phyloP scores from a whole-genome alignment of 1,140 invertebrate genomes.

The Paracyclopina nana region DNA sequence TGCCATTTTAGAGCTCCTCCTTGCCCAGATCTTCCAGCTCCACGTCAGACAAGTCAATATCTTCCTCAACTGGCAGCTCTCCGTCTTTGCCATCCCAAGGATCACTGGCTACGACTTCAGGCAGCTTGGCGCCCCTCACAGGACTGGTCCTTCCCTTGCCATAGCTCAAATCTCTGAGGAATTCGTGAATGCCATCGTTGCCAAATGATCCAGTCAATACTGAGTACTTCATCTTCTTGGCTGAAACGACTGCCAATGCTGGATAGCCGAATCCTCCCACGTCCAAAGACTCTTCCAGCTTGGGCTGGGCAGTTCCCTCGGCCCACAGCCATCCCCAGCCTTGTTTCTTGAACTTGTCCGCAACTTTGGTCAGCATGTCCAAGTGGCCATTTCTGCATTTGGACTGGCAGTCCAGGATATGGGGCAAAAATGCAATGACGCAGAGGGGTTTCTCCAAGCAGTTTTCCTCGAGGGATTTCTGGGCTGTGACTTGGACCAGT shows the following conservation, averaged over 20 bases:
- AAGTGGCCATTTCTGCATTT: constrained; percentile 81
- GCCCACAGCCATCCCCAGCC: constrained; percentile 95
- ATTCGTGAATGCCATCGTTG: constrained; percentile 80
- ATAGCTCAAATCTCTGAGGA: constrained; percentile 76
- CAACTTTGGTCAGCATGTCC: constrained; percentile 46
- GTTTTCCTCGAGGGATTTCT: constrained; percentile 41
- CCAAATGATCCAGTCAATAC: constrained; percentile 83
- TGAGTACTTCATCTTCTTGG: constrained; percentile 92
- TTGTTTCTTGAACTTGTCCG: constrained; percentile 85
- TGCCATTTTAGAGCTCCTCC: constrained; percentile 58
- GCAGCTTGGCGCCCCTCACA: constrained; percentile 62
- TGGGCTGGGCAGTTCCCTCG: constrained; percentile 62
- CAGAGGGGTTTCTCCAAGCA: constrained; percentile 77
- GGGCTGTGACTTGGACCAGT: constrained; percentile 35
- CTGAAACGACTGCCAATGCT: constrained; percentile 86
- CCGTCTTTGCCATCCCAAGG: constrained; percentile 96
- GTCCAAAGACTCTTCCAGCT: constrained; percentile 69
- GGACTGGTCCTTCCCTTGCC: constrained; percentile 80
- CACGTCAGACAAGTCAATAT: constrained; percentile 77
- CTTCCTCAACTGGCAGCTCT: constrained; percentile 65
- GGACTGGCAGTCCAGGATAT: constrained; percentile 91
- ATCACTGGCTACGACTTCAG: constrained; percentile 45
- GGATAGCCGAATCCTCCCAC: constrained; percentile 82
- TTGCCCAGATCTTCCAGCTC: constrained; percentile 46
- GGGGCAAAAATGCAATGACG: constrained; percentile 78